Base-by-base conservation (phyloP, 1,140 invertebrate genomes). In the Nebria ingens region DNA sequence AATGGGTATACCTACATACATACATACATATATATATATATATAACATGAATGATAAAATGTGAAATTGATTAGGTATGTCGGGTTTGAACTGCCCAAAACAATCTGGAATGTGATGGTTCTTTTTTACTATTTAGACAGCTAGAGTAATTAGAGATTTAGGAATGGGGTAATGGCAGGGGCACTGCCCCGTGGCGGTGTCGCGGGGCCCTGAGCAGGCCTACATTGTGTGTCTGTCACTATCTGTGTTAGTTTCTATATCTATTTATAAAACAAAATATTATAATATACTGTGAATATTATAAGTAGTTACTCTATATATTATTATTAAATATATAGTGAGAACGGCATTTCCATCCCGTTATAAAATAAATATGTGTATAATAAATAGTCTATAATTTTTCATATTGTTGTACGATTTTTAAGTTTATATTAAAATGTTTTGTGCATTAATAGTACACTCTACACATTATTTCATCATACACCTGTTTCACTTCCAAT, bases 361-460 rank as follows among this genome's bases (percentile, higher is more conserved):
- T 76, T 75, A 65, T 64, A 63, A 67, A 65, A 66, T 64, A 71
- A 63, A 71, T 72, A 74, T 72, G 69, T 80, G 76, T 80, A 81
- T 79, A 77, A 82, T n/a, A n/a, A n/a, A n/a, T 83, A 79, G 76
- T 80, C 75, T 82, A 82, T 81, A 82, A 82, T 82, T 83, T 82
- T 83, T 83, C 79, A 82, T 83, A 83, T 81, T 82, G 79, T 82
- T 83, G 80, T 84, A 84, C 81, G 78, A 83, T 84, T 85, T 84
- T 84, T 84, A 85, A 84, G 81, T 84, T 84, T 84, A 83, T 84
- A 84, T 84, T 84, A 84, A 84, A 84, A 83, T 81, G 77, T 82
- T 79, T 81, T 83, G 79, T 83, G 79, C 79, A 82, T 74, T 76
- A 66, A 68, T 52, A 45, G 40, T 12, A 12, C 6, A 11, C 17